Evolutionary conservation across 2,113 vertebrate species (phyloP).

Genomic region (Perca fluviatilis): DNA sequence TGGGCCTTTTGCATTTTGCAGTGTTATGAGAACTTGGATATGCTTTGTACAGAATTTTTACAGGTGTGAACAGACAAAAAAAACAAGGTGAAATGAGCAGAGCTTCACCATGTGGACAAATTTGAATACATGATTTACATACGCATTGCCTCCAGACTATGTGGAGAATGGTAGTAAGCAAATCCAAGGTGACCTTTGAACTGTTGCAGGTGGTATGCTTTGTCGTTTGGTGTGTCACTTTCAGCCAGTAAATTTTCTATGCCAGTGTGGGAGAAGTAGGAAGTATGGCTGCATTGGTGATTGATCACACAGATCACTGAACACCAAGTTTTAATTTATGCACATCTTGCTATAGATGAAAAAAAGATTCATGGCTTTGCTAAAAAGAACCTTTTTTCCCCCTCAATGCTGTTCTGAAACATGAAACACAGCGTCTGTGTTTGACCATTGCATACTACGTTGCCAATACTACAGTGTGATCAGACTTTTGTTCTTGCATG

Average conservation of each 20-base stretch:
- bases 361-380: constrained; percentile 68
- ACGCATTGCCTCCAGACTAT: background rate
- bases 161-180: constrained; percentile 7
- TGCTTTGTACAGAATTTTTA: constrained; percentile 78
- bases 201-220: constrained; percentile 38
- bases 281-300: constrained; percentile 37
- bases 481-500: constrained; percentile 87
- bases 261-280: constrained; percentile 21
- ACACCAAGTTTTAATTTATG: constrained; percentile 56
- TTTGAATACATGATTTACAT: constrained; percentile 52
- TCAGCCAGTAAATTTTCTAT: constrained; percentile 44
- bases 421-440: constrained; percentile 80
- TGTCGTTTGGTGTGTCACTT: constrained; percentile 43
- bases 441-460: constrained; percentile 82
- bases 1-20: constrained; percentile 71
- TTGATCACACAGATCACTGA: constrained; percentile 37
- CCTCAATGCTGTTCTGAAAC: constrained; percentile 75
- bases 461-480: constrained; percentile 87
- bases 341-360: constrained; percentile 47
- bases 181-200: constrained; percentile 48
- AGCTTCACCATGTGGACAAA: constrained; percentile 16
- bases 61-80: constrained; percentile 48
- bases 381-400: constrained; percentile 33
- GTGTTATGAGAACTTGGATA: constrained; percentile 69
- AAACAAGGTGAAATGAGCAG: constrained; percentile 19